Evolutionary conservation across 1,140 invertebrate species (phyloP).

Genomic region (Potamilus streckersoni): DNA sequence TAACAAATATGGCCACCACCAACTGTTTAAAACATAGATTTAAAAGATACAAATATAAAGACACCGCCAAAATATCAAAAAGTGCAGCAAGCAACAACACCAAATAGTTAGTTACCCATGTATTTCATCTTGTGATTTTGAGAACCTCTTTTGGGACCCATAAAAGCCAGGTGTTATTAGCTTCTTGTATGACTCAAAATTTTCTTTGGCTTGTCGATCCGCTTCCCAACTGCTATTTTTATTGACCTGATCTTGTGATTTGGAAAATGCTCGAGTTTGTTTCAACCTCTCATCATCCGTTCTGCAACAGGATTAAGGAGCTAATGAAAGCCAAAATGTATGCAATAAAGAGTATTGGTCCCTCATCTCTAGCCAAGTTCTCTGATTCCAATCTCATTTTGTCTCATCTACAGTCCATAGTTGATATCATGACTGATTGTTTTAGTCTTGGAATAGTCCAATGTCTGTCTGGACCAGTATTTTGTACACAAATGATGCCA

Average conservation of each 20-base stretch:
- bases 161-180: slow-evolving; percentile 51
- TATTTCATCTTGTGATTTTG: slow-evolving; percentile 37
- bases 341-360: too few species aligned
- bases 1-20: too few species aligned
- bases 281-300: slow-evolving; percentile 51
- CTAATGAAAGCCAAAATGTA: too few species aligned
- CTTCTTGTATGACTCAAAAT: slow-evolving; percentile 54
- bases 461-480: too few species aligned
- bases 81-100: background rate
- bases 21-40: too few species aligned
- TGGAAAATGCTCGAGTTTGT: slow-evolving; percentile 18
- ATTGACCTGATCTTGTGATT: slow-evolving; percentile 34
- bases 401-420: too few species aligned
- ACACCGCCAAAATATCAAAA: background rate
- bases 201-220: slow-evolving; percentile 21
- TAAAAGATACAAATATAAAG: background rate
- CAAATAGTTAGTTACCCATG: slow-evolving; percentile 41
- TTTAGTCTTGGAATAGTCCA: too few species aligned
- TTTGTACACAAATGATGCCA: too few species aligned
- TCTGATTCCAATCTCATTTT: too few species aligned
- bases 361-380: too few species aligned
- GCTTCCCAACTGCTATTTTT: slow-evolving; percentile 25
- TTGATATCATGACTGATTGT: too few species aligned
- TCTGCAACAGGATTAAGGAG: slow-evolving; percentile 28
- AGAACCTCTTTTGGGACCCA: slow-evolving; percentile 35